Conservation (phyloP, 2,888 invertebrate species). For the Apamea anceps region DNA sequence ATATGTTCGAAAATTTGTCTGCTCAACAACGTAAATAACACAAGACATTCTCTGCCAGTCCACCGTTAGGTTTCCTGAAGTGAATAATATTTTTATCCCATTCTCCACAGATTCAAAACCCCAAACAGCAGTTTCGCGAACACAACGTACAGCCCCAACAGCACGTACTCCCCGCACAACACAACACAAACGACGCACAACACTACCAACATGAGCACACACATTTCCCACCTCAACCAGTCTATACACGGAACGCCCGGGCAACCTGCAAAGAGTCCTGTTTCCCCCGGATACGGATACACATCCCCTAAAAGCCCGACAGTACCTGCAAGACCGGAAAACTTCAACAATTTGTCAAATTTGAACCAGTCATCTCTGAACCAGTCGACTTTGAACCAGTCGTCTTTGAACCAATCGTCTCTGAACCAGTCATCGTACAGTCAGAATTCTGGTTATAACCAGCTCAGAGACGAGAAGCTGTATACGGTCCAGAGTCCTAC, state of each 20-base stretch:
- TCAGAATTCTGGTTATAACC: constrained; percentile 69
- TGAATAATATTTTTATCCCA: too few species aligned
- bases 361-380: constrained; percentile 41
- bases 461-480: constrained; percentile 76
- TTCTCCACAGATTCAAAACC: constrained; percentile 73
- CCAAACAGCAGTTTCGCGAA: constrained; percentile 85
- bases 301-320: constrained; percentile 60
- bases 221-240: constrained; percentile 79
- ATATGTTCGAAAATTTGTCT: too few species aligned
- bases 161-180: constrained; percentile 80
- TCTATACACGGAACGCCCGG: constrained; percentile 75
- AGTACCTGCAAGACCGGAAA: constrained; percentile 42
- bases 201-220: constrained; percentile 72
- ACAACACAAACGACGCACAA: constrained; percentile 66
- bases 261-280: constrained; percentile 57
- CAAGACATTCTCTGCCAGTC: not conserved
- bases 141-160: constrained; percentile 87
- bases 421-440: constrained; percentile 55
- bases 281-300: constrained; percentile 62
- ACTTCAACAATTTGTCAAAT: constrained; percentile 20
- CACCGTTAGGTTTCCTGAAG: too few species aligned
- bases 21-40: too few species aligned
- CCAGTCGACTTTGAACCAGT: constrained; percentile 62
- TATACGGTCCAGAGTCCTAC: constrained; percentile 82
- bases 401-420: constrained; percentile 65